Evolutionary conservation across 2,797 vertebrate genomes (phyloP).

Genomic region (Sternotherus odoratus): DNA sequence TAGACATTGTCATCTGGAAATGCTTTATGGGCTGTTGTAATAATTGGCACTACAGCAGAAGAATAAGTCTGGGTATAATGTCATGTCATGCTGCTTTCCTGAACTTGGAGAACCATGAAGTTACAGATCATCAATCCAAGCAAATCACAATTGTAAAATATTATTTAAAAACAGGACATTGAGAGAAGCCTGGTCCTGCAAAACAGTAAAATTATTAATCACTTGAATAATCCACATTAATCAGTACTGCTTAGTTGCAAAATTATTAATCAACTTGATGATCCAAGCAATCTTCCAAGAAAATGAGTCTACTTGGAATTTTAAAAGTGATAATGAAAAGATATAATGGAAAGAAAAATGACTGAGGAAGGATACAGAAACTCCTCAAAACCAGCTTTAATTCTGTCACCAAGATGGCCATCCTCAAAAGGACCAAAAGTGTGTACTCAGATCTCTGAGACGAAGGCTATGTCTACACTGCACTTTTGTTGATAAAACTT

Average conservation of each 20-base stretch:
- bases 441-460: not conserved
- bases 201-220: conserved; percentile 76
- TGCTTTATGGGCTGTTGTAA: conserved; percentile 34
- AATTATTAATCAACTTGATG: conserved; percentile 78
- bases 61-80: conserved; percentile 20
- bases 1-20: conserved; percentile 48
- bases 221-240: conserved; percentile 77
- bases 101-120: conserved; percentile 53
- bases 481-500: too few species aligned
- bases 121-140: conserved; percentile 55
- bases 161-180: conserved; percentile 55
- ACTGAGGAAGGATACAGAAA: conserved; percentile 36
- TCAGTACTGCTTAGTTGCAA: conserved; percentile 70
- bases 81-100: conserved; percentile 34
- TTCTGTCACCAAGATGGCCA: not conserved
- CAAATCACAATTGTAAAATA: conserved; percentile 70
- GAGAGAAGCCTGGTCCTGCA: conserved; percentile 58
- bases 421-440: not conserved
- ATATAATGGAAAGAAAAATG: conserved; percentile 3
- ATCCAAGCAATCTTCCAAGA: conserved; percentile 69
- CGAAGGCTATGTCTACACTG: not conserved
- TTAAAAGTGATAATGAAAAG: conserved; percentile 61
- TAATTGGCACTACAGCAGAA: not conserved
- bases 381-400: not conserved
- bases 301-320: conserved; percentile 74